Evolutionary conservation across 2,797 vertebrate species (phyloP).

Genomic region (Diceros bicornis): DNA sequence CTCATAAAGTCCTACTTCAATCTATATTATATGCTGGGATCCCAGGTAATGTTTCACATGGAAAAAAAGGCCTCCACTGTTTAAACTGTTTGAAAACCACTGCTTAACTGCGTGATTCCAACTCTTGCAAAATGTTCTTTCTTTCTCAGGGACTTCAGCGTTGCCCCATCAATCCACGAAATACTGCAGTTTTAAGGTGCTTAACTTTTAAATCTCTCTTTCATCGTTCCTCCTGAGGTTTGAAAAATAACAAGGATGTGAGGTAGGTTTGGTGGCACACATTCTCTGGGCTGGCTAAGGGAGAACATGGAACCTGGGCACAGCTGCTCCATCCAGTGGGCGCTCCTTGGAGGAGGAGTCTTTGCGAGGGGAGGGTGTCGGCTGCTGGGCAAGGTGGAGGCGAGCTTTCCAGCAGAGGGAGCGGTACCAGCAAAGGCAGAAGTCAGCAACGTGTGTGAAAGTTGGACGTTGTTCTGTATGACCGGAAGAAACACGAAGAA

Average conservation of each 20-base stretch:
- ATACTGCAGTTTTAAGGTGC: background rate
- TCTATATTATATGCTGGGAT: background rate
- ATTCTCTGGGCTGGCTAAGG: too few species aligned
- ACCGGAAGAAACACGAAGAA: background rate
- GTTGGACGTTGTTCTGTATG: background rate
- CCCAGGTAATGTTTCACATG: background rate
- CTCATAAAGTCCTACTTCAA: constrained; percentile 42
- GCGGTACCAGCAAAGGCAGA: background rate
- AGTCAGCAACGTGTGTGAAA: background rate
- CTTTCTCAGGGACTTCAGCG: background rate
- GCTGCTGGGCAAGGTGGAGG: background rate
- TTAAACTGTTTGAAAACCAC: constrained; percentile 22
- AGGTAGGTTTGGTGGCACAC: background rate
- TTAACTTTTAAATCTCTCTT: constrained; percentile 17
- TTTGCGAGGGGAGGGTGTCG: background rate
- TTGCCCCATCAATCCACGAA: background rate
- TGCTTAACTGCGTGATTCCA: background rate
- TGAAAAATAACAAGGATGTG: background rate
- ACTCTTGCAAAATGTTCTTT: constrained; percentile 17
- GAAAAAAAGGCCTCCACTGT: background rate
- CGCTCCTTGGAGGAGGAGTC: background rate
- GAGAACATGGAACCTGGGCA: too few species aligned
- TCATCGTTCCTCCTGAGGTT: background rate
- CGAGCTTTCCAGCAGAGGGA: background rate
- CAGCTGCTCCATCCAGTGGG: too few species aligned